These are phyloP conservation scores for Epirrhoe alternata DNA, from an alignment of 2,888 invertebrate species.

Conservation along the genomic window DNA sequence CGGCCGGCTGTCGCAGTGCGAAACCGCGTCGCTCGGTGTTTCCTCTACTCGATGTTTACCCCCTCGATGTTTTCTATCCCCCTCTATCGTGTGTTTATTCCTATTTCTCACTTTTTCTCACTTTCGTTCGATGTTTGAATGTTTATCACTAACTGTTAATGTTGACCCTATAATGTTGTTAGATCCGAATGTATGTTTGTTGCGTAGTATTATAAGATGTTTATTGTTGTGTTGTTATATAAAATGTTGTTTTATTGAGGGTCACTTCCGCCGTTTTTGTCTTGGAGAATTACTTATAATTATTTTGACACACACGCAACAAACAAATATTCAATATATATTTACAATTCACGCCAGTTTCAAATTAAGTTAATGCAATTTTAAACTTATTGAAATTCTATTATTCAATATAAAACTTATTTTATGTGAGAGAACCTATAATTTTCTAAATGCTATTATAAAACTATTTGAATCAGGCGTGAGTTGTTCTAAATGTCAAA, in stretches of 20 bases:
- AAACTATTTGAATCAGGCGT: conserved; percentile 28
- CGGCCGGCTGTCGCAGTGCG: conserved; percentile 74
- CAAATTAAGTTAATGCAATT: neutral
- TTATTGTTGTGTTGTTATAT: neutral
- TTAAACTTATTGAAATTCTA: no score
- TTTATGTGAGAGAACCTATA: no score
- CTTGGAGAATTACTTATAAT: neutral
- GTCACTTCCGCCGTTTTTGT: neutral
- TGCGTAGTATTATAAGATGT: conserved; percentile 24
- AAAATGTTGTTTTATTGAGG: neutral
- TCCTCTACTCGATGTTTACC: conserved; percentile 72
- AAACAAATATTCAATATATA: conserved; percentile 14
- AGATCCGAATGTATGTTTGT: conserved; percentile 47
- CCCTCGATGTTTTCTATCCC: conserved; percentile 59
- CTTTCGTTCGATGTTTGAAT: conserved; percentile 82
- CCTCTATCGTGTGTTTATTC: conserved; percentile 76
- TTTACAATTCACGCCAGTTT: conserved; percentile 15
- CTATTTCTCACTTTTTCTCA: conserved; percentile 81
- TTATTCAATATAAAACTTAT: neutral
- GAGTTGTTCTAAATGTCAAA: conserved; percentile 22
- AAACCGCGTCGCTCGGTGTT: conserved; percentile 81
- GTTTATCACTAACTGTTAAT: conserved; percentile 85
- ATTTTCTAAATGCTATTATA: neutral
- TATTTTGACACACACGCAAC: conserved; percentile 18
- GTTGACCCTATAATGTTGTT: conserved; percentile 67